Conservation (phyloP, 2,113 vertebrate genomes). For the Tragelaphus scriptus region DNA sequence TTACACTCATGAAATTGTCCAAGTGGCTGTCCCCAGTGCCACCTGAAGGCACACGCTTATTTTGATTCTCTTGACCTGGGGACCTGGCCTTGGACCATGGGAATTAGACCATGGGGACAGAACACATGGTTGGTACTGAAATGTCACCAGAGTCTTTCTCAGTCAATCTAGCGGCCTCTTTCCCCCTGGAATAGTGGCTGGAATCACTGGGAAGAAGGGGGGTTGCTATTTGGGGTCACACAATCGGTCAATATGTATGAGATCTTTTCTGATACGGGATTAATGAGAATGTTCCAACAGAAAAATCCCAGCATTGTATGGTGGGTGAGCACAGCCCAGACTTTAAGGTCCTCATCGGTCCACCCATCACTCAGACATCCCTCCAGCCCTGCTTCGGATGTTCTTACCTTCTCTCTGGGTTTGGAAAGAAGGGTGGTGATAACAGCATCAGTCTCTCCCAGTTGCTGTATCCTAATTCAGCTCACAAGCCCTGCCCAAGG, state of each 20-base stretch:
- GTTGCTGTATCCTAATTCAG: neutral
- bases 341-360: neutral
- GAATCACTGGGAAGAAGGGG: neutral
- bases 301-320: neutral
- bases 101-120: neutral
- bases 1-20: neutral
- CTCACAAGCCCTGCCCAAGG: neutral
- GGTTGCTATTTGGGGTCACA: neutral
- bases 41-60: neutral
- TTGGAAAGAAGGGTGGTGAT: neutral
- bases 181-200: neutral
- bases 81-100: neutral
- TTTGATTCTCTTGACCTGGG: neutral
- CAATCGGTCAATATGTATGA: accelerated
- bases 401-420: neutral
- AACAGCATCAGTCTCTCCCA: accelerated
- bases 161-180: neutral
- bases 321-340: neutral
- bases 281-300: neutral
- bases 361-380: neutral
- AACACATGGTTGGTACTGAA: neutral
- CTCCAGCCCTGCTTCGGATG: accelerated
- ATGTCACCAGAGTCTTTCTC: neutral
- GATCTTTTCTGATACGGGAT: neutral
- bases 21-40: neutral